phyloP scores from a whole-genome alignment of 2,797 vertebrate genomes.

The Thunnus albacares region DNA sequence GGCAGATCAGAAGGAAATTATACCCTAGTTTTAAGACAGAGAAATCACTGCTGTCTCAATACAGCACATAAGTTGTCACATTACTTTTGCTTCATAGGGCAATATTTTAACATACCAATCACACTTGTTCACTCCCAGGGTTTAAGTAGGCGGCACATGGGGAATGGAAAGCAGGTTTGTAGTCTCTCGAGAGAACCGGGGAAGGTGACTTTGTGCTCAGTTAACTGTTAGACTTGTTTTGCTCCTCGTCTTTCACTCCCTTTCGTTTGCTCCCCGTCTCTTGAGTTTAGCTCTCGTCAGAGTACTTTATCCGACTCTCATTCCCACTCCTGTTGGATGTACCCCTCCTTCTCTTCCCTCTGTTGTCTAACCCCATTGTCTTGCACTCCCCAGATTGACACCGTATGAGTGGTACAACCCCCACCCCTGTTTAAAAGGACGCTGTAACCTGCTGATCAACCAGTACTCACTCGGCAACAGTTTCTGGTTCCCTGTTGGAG shows the following conservation, averaged over 20 bases:
- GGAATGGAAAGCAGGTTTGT: slow-evolving; percentile 68
- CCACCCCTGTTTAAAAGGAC: slow-evolving; percentile 95
- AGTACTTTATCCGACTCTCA: slow-evolving; percentile 41
- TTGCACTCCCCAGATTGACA: slow-evolving; percentile 87
- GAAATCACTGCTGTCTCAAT: not conserved
- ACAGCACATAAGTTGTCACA: slow-evolving; percentile 24
- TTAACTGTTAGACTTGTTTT: slow-evolving; percentile 63
- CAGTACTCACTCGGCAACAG: slow-evolving; percentile 99
- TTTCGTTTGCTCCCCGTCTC: slow-evolving; percentile 34
- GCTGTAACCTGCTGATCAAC: slow-evolving; percentile 95
- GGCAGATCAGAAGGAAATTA: not conserved
- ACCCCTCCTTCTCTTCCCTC: slow-evolving; percentile 5
- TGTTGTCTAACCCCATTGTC: slow-evolving; percentile 31
- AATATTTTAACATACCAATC: slow-evolving; percentile 57
- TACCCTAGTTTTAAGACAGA: not conserved
- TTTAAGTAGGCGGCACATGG: slow-evolving; percentile 49
- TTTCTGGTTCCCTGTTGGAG: slow-evolving; percentile 98
- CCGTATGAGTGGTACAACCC: slow-evolving; percentile 99
- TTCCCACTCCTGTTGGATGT: slow-evolving; percentile 17
- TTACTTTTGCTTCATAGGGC: slow-evolving; percentile 36
- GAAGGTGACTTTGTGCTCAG: slow-evolving; percentile 78
- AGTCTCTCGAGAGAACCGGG: slow-evolving; percentile 64
- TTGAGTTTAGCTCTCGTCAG: slow-evolving; percentile 52
- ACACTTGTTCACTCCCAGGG: slow-evolving; percentile 41
- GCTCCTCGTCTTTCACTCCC: slow-evolving; percentile 49